Percentiles rank a stretch among this genome's conserved stretches.
Conservation (phyloP, 2,797 vertebrate genomes). For the Euthynnus affinis region DNA sequence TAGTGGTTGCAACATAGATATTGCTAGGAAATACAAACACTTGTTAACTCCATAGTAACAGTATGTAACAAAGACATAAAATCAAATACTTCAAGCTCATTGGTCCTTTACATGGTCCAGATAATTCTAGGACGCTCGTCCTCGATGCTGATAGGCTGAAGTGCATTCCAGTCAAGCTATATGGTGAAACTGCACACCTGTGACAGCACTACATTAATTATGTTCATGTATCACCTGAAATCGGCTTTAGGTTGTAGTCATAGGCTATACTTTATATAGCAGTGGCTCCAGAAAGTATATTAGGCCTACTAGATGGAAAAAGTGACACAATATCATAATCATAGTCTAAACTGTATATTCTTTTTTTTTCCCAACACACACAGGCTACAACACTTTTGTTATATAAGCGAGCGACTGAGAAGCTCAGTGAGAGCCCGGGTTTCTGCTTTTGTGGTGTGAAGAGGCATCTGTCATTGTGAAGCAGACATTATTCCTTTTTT, state of each 20-base stretch:
- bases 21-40: neutral
- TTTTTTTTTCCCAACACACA: neutral
- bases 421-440: conserved; percentile 38
- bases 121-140: neutral
- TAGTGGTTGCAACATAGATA: no score
- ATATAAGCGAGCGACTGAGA: conserved; percentile 40
- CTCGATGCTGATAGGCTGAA: conserved; percentile 9
- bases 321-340: neutral
- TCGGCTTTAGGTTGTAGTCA: neutral
- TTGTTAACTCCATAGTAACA: neutral
- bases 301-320: neutral
- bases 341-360: no score
- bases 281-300: no score
- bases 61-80: neutral
- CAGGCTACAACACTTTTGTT: conserved; percentile 45
- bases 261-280: neutral
- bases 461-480: conserved; percentile 62
- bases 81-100: neutral
- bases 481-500: conserved; percentile 33
- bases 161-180: neutral
- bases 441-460: conserved; percentile 53
- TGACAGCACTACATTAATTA: no score
- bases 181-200: neutral
- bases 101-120: neutral
- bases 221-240: neutral